phyloP scores from a whole-genome alignment of 1,140 invertebrate genomes.

The Cydia pomonella region DNA sequence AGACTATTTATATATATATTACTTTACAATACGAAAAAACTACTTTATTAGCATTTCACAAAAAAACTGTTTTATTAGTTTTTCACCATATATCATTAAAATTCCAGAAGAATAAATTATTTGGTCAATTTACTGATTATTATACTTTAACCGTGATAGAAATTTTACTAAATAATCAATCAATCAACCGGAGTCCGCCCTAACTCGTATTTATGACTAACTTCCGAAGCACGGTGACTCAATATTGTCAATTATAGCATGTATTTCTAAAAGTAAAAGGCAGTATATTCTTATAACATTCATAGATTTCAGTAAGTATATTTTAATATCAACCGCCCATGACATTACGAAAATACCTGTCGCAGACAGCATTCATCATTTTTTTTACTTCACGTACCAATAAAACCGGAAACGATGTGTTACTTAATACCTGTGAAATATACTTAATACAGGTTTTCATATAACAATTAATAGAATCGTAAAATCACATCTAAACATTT shows the following conservation, averaged over 20 bases:
- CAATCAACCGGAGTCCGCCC: slow-evolving; percentile 31
- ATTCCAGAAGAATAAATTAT: neutral
- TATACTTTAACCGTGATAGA: neutral
- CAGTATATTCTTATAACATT: neutral
- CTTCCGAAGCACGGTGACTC: slow-evolving; percentile 44
- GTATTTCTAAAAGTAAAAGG: neutral
- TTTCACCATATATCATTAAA: neutral
- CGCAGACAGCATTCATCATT: neutral
- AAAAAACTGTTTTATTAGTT: neutral
- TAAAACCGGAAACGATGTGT: neutral
- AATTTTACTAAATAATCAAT: slow-evolving; percentile 33
- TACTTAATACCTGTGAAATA: no score
- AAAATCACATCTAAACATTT: no score
- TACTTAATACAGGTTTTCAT: no score
- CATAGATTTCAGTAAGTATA: neutral
- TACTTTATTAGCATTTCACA: neutral
- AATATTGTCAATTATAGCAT: slow-evolving; percentile 59
- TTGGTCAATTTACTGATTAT: neutral
- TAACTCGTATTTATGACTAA: slow-evolving; percentile 41
- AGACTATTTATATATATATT: no score
- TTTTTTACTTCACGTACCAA: neutral
- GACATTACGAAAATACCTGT: neutral
- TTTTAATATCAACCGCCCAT: neutral
- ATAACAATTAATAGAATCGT: no score
- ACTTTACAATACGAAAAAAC: no score